Evolutionary conservation across 1,140 invertebrate species (phyloP).

Genomic region (Protaetia brevitarsis): DNA sequence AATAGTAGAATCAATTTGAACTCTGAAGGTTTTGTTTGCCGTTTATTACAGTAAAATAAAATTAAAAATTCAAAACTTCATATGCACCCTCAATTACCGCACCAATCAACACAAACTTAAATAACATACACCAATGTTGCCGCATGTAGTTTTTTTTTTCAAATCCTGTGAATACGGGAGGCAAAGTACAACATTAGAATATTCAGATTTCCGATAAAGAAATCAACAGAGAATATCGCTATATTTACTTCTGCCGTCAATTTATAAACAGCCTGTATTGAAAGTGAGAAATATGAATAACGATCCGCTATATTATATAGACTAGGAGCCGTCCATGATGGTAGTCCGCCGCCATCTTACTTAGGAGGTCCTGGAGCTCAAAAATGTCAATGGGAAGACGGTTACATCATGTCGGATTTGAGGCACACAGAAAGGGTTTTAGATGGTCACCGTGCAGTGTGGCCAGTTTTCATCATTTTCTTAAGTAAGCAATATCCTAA

Average conservation of each 20-base stretch:
- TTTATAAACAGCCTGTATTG: slow-evolving; percentile 86
- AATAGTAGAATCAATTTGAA: too few relatives aligned
- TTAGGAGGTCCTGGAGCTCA: slow-evolving; percentile 92
- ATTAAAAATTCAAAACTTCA: slow-evolving; percentile 20
- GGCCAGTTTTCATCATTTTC: slow-evolving; percentile 92
- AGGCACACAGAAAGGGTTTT: slow-evolving; percentile 93
- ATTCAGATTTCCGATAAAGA: too few relatives aligned
- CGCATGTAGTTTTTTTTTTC: too few relatives aligned
- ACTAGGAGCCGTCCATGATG: slow-evolving; percentile 91
- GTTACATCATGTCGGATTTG: slow-evolving; percentile 94
- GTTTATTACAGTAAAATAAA: too few relatives aligned
- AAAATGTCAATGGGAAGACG: slow-evolving; percentile 93
- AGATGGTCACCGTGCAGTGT: slow-evolving; percentile 91
- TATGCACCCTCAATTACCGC: too few relatives aligned
- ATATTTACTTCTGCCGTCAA: slow-evolving; percentile 93
- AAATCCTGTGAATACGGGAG: too few relatives aligned
- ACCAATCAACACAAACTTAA: too few relatives aligned
- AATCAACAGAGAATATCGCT: slow-evolving; percentile 91
- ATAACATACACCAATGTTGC: too few relatives aligned
- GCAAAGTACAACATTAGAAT: too few relatives aligned
- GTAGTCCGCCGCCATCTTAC: slow-evolving; percentile 90
- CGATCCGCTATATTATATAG: slow-evolving; percentile 64
- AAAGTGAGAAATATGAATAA: slow-evolving; percentile 41
- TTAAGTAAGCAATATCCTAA: slow-evolving; percentile 69
- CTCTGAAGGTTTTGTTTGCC: too few relatives aligned